Evolutionary conservation across 2,113 vertebrate genomes (phyloP).

Genomic region (Chloebia gouldiae): DNA sequence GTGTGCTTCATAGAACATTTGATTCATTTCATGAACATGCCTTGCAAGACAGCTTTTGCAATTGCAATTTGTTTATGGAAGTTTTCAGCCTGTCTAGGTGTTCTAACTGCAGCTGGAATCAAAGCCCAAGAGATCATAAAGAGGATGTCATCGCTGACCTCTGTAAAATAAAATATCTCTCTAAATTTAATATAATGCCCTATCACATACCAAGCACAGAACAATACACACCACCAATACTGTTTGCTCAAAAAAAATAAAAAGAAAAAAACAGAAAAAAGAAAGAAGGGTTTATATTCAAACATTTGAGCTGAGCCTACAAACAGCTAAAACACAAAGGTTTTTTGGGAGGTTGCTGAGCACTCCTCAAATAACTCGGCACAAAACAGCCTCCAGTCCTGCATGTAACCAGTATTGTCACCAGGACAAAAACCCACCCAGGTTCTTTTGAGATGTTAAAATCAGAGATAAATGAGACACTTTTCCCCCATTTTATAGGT

Average conservation of each 20-base stretch:
- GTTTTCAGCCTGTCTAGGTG: neutral
- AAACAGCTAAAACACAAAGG: neutral
- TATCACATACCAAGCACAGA: neutral
- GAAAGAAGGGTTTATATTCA: neutral
- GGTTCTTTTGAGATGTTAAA: neutral
- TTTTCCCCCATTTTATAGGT: neutral
- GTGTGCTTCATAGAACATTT: neutral
- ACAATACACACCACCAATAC: neutral
- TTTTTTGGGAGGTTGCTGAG: neutral
- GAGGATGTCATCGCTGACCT: neutral
- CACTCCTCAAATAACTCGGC: neutral
- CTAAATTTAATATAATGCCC: neutral
- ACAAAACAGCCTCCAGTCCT: neutral
- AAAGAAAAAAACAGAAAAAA: neutral
- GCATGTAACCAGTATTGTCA: accelerated
- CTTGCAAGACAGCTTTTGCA: neutral
- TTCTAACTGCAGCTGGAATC: neutral
- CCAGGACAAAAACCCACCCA: neutral
- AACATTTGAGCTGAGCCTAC: neutral
- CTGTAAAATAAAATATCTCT: neutral
- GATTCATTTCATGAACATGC: neutral
- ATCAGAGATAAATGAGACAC: neutral
- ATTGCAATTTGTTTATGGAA: neutral
- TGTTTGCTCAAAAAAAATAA: neutral
- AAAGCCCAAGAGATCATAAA: neutral